Conservation (phyloP, 2,888 invertebrate genomes). For the Parasteatoda lunata region DNA sequence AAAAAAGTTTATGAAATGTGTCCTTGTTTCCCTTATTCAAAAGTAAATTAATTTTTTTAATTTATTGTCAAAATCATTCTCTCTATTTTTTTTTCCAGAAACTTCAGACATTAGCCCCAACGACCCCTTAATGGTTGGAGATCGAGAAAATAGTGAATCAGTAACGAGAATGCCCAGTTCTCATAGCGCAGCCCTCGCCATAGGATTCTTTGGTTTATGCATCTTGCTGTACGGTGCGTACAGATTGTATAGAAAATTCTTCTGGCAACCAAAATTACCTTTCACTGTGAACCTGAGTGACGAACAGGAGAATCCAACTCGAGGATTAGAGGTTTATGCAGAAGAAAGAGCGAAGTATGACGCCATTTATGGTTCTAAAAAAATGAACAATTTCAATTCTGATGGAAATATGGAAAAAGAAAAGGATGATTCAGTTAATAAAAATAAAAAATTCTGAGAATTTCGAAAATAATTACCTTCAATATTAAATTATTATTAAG, state of each 20-base stretch:
- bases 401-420: no score
- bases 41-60: no score
- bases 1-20: no score
- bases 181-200: slow-evolving; percentile 22
- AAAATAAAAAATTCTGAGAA: no score
- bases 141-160: background rate
- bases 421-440: no score
- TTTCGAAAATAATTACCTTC: no score
- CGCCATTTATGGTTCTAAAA: slow-evolving; percentile 12
- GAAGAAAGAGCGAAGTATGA: background rate
- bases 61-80: background rate
- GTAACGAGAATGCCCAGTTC: slow-evolving; percentile 5
- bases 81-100: background rate
- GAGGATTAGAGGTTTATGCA: slow-evolving; percentile 4
- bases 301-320: background rate
- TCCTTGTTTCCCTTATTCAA: no score
- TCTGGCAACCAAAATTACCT: background rate
- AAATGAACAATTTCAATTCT: background rate
- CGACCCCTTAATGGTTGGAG: background rate
- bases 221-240: background rate
- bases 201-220: background rate
- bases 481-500: no score
- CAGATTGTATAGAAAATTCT: background rate
- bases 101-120: background rate
- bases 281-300: background rate